phyloP scores from a whole-genome alignment of 1,140 invertebrate genomes.

The Ladona fulva region DNA sequence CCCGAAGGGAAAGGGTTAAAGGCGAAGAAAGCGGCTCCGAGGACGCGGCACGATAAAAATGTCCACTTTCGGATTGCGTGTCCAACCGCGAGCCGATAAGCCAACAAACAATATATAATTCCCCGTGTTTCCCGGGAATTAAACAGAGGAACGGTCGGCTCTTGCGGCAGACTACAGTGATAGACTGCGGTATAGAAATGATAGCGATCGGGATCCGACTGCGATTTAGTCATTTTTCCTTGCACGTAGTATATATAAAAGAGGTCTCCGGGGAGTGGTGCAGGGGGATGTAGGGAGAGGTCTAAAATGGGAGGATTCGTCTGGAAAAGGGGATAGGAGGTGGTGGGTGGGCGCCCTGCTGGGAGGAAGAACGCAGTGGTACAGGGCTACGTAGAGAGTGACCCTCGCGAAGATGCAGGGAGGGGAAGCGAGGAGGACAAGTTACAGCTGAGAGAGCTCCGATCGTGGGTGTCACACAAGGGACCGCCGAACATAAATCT shows the following conservation, averaged over 20 bases:
- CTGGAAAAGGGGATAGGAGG: background rate
- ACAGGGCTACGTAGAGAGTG: background rate
- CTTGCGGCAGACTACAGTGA: background rate
- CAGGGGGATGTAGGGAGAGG: background rate
- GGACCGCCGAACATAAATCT: background rate
- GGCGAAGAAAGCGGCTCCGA: background rate
- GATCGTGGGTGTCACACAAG: background rate
- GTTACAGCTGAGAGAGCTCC: background rate
- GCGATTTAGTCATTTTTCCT: constrained; percentile 5
- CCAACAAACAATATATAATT: constrained; percentile 8
- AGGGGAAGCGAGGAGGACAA: background rate
- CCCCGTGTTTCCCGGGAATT: constrained; percentile 6
- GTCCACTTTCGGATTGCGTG: constrained; percentile 2
- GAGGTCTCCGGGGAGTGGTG: background rate
- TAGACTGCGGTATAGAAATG: background rate
- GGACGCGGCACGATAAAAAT: constrained; percentile 3
- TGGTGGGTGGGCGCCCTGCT: background rate
- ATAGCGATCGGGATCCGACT: constrained; percentile 2
- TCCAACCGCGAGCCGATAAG: constrained; percentile 2
- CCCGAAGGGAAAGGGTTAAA: no score
- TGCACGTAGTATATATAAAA: background rate
- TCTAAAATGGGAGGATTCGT: background rate
- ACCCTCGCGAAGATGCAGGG: background rate
- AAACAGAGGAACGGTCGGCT: background rate
- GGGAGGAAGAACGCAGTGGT: background rate